A percentile compares a stretch with the other conserved stretches of the same genome.
phyloP scores from a whole-genome alignment of 1,140 invertebrate species.

The Drosophila navojoa region DNA sequence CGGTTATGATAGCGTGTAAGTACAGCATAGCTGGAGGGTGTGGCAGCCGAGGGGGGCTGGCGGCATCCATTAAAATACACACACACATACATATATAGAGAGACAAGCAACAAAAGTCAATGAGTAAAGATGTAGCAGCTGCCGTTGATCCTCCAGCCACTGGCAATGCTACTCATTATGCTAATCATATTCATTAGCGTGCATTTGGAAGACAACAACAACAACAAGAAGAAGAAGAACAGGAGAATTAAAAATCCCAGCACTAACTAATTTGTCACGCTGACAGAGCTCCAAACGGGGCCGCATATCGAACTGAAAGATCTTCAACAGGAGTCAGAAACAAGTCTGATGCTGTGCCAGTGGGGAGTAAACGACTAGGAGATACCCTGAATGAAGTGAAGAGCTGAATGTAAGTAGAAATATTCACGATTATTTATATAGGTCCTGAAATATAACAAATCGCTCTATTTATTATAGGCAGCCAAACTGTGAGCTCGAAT shows the following conservation, averaged over 20 bases:
- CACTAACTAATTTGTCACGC: constrained; percentile 70
- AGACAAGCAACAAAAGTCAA: constrained; percentile 19
- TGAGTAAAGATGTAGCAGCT: neutral
- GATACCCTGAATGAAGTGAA: too few relatives aligned
- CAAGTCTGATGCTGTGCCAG: neutral
- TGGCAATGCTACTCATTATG: constrained; percentile 59
- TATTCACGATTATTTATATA: too few relatives aligned
- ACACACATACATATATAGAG: too few relatives aligned
- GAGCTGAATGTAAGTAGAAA: too few relatives aligned
- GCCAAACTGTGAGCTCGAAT: too few relatives aligned
- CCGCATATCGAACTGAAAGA: constrained; percentile 56
- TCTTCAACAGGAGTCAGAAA: constrained; percentile 42
- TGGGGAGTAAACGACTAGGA: too few relatives aligned
- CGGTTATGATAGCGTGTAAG: constrained; percentile 79
- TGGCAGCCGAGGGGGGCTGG: neutral
- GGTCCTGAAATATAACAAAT: too few relatives aligned
- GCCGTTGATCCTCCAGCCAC: constrained; percentile 2
- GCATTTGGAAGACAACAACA: neutral
- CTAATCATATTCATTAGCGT: constrained; percentile 77
- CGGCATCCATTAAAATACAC: constrained; percentile 40
- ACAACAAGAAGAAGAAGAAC: too few relatives aligned
- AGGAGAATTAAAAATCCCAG: constrained; percentile 31
- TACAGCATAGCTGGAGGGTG: constrained; percentile 35
- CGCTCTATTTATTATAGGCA: too few relatives aligned
- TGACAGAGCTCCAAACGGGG: constrained; percentile 24